Conservation (phyloP, 2,888 invertebrate species). For the Thera britannica region DNA sequence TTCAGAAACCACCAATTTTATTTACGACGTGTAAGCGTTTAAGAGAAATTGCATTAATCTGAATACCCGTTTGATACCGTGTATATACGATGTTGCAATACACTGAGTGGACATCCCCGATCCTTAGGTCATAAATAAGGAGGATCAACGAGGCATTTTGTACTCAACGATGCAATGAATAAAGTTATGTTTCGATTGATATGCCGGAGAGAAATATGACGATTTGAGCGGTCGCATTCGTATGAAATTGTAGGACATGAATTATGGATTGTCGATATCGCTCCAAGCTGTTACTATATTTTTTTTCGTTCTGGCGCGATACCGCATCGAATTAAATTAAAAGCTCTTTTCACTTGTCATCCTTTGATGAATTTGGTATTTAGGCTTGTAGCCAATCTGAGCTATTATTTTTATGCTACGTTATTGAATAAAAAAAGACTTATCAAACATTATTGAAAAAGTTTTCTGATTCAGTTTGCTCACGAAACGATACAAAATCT, state of each 20-base stretch:
- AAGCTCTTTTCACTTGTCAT: slow-evolving; percentile 85
- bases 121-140: slow-evolving; percentile 54
- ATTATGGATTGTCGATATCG: slow-evolving; percentile 85
- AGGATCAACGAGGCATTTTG: slow-evolving; percentile 48
- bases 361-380: slow-evolving; percentile 82
- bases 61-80: slow-evolving; percentile 84
- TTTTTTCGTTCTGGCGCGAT: slow-evolving; percentile 79
- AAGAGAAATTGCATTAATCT: slow-evolving; percentile 85
- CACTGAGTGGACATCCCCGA: slow-evolving; percentile 62
- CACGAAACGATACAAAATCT: no score
- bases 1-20: slow-evolving; percentile 80
- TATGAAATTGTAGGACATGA: slow-evolving; percentile 85
- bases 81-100: slow-evolving; percentile 83
- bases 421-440: no score
- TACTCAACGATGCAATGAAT: slow-evolving; percentile 50
- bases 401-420: slow-evolving; percentile 61
- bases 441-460: background rate
- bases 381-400: slow-evolving; percentile 59
- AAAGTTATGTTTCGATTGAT: slow-evolving; percentile 63
- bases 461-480: no score
- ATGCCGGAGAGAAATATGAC: slow-evolving; percentile 54
- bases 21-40: slow-evolving; percentile 85
- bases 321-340: slow-evolving; percentile 85
- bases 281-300: slow-evolving; percentile 84
- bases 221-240: slow-evolving; percentile 60